These are phyloP conservation scores for Ametastegia equiseti DNA, from an alignment of 2,888 invertebrate genomes.

Conservation along the genomic window DNA sequence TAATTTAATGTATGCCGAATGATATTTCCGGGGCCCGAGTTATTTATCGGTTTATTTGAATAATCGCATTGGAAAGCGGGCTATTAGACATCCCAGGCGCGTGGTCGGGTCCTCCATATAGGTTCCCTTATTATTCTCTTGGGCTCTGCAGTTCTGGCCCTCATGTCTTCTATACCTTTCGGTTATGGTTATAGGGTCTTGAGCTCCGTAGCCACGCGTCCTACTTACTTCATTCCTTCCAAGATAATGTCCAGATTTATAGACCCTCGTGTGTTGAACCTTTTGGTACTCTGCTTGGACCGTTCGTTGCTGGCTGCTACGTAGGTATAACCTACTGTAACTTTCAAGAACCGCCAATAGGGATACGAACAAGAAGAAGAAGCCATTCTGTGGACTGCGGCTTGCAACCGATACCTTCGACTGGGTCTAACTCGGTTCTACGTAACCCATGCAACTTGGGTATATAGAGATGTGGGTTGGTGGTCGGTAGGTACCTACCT, in stretches of 20 bases:
- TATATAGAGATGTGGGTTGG: not conserved
- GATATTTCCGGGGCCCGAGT: slow-evolving; percentile 58
- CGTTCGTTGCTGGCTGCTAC: not conserved
- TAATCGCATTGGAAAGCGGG: slow-evolving; percentile 66
- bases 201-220: not conserved
- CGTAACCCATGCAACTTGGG: not conserved
- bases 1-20: slow-evolving; percentile 61
- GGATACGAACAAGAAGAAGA: not conserved
- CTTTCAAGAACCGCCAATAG: not conserved
- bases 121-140: no score
- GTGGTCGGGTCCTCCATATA: slow-evolving; percentile 7
- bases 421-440: not conserved
- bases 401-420: slow-evolving; percentile 23
- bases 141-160: no score
- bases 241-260: slow-evolving; percentile 46
- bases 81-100: slow-evolving; percentile 11
- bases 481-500: not conserved
- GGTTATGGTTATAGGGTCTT: not conserved
- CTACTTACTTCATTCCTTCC: slow-evolving; percentile 15
- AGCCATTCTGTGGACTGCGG: slow-evolving; percentile 1
- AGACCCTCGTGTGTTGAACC: not conserved
- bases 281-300: not conserved
- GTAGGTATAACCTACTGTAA: not conserved
- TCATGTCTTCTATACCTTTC: no score
- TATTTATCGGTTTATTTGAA: slow-evolving; percentile 69